Evolutionary conservation across 30 jellyfish, hydroid and myxozoan genomes (phyloP), one percentile per base, ranked within the genome.

Genomic region (Hydra vulgaris): DNA sequence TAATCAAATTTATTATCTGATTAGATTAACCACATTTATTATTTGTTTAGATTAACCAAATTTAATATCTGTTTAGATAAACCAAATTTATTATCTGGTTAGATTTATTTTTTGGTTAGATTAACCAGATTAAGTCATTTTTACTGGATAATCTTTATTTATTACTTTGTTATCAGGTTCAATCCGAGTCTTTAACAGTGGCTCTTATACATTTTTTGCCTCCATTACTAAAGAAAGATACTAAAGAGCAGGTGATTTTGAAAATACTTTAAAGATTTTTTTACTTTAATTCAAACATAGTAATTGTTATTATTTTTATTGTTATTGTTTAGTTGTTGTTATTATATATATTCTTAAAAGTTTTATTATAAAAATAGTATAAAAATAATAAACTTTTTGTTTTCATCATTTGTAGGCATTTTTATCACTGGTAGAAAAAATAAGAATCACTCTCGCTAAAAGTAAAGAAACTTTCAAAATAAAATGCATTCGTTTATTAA

Each of bases 201-300:
- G 27, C 72, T 7, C 27, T 70, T 25, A 61, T 80, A 21, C 87
- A 80, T 66, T 12, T 80, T n/a, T 24, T 80, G 0, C 87, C 87
- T 16, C 72, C 87, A 21, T 25, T 80, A 25, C 24, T 80, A 74
- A 80, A 80, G 23, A 80, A 80, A 22, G 87, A 80, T 70, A 23
- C 22, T 16, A 80, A 70, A 26, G 87, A 80, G 23, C 84, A 80
- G 87, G 87, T 80, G 71, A 80, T 20, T 27, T 78, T 23, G n/a
- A n/a, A n/a, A n/a, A n/a, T n/a, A n/a, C n/a, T n/a, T n/a, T n/a
- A n/a, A n/a, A n/a, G n/a, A n/a, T n/a, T n/a, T n/a, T n/a, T n/a
- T n/a, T n/a, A n/a, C n/a, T n/a, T n/a, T n/a, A n/a, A n/a, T n/a
- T n/a, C n/a, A n/a, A n/a, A n/a, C n/a, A n/a, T n/a, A n/a, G n/a